Evolutionary conservation across 2,797 vertebrate species (phyloP), one percentile per base, ranked within the genome.

Genomic region (Erpetoichthys calabaricus): DNA sequence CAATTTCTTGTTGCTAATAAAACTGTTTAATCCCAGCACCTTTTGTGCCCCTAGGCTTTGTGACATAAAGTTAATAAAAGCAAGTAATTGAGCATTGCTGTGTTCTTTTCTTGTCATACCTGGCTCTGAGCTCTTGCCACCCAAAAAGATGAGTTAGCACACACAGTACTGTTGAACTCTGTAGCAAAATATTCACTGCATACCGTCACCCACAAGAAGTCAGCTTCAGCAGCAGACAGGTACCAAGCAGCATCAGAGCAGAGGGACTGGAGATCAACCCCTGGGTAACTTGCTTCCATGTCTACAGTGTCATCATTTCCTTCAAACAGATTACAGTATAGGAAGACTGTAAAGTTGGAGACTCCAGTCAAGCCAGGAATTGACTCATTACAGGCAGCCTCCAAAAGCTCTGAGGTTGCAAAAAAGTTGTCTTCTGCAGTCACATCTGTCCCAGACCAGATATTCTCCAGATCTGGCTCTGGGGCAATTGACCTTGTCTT

Each of bases 211-310:
- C 90, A 92, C 1, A 87, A 69, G 60, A 86, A 90, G 67, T 89
- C 88, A 8, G 88, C 81, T 63, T 86, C 86, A 3, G 87, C 86
- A 1, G 82, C 89, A 4, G 86, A 79, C 52, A 90, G 74, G 64
- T 92, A 94, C 89, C 88, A 91, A 42, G 86, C 87, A 2, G 88
- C 88, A 3, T 87, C 86, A 1, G 86, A 86, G 65, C 92, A 95
- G 1, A 86, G 77, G 45, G 75, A 74, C 2, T 73, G 80, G 5
- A 89, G 78, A 68, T 90, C 82, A 0, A 81, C 80, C 2, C 62
- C 81, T 51, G 69, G 64, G 44, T 75, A 73, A 4, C 69, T 70
- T 42, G 72, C 66, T 2, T 60, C 72, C 1, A 76, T 68, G 10
- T 76, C 69, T 0, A 77, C 59, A 4, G 84, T 80, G 46, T 64